phyloP scores from a whole-genome alignment of 2,797 vertebrate species.

The Paguma larvata region DNA sequence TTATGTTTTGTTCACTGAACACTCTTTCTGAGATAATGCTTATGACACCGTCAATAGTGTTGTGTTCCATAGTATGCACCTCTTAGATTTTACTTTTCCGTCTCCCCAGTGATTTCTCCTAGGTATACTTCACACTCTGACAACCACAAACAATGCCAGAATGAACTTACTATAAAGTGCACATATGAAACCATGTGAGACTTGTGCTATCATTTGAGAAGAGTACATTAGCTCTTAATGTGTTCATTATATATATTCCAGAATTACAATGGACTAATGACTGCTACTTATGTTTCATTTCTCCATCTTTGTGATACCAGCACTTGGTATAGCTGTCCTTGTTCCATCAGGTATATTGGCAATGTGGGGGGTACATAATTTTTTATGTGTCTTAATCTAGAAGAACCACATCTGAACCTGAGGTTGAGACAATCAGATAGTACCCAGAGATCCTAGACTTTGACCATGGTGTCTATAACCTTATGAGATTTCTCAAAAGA shows the following conservation, averaged over 20 bases:
- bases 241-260: not conserved
- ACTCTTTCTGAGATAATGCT: not conserved
- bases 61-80: not conserved
- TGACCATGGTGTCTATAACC: not conserved
- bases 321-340: not conserved
- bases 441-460: not conserved
- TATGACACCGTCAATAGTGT: not conserved
- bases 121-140: not conserved
- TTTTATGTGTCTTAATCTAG: not conserved
- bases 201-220: not conserved
- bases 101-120: not conserved
- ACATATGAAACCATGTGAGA: not conserved
- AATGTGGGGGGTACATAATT: not conserved
- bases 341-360: not conserved
- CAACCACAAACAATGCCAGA: not conserved
- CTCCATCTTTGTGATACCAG: not conserved
- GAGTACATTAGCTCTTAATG: not conserved
- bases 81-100: not conserved
- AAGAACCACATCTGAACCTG: not conserved
- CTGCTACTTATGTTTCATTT: not conserved
- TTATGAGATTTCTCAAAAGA: not conserved
- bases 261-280: not conserved
- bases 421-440: not conserved
- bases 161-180: not conserved
- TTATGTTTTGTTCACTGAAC: not conserved